Evolutionary conservation across 2,888 invertebrate species (phyloP).

Genomic region (Catocala fraxini): DNA sequence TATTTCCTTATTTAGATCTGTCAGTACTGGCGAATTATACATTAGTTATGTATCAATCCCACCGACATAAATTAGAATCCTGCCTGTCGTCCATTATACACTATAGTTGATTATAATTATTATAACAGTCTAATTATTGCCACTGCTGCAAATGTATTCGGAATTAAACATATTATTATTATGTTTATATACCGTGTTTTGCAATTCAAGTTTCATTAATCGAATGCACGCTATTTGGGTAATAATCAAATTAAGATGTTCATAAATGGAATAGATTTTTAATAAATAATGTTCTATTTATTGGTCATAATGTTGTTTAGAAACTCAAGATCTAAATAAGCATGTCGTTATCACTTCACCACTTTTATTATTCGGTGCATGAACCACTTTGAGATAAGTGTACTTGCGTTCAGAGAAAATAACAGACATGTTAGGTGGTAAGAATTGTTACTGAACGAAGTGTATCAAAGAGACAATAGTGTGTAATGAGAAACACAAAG

Average conservation of each 20-base stretch:
- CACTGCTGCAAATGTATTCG: slow-evolving; percentile 11
- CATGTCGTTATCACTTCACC: slow-evolving; percentile 23
- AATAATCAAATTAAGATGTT: slow-evolving; percentile 63
- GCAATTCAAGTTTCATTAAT: slow-evolving; percentile 63
- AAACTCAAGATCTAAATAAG: slow-evolving; percentile 43
- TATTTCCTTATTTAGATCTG: no score
- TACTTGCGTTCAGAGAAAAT: slow-evolving; percentile 25
- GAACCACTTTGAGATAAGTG: slow-evolving; percentile 20
- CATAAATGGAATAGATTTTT: slow-evolving; percentile 55
- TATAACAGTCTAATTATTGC: slow-evolving; percentile 28
- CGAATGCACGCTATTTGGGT: slow-evolving; percentile 64
- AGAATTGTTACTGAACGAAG: slow-evolving; percentile 34
- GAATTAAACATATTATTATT: slow-evolving; percentile 1
- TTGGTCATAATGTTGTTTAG: slow-evolving; percentile 50
- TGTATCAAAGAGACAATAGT: slow-evolving; percentile 33
- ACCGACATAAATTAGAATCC: no score
- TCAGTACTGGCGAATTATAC: no score
- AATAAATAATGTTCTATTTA: slow-evolving; percentile 42
- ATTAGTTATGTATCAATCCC: no score
- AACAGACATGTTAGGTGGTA: slow-evolving; percentile 26
- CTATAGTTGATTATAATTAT: no score
- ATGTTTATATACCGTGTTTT: slow-evolving; percentile 46
- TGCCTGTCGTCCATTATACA: no score
- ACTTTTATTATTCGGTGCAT: slow-evolving; percentile 14
- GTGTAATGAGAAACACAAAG: slow-evolving; percentile 22